A percentile compares a stretch with the other conserved stretches of the same genome.
Evolutionary conservation across 2,888 invertebrate genomes (phyloP).

Genomic region (Digitonthophagus gazella): DNA sequence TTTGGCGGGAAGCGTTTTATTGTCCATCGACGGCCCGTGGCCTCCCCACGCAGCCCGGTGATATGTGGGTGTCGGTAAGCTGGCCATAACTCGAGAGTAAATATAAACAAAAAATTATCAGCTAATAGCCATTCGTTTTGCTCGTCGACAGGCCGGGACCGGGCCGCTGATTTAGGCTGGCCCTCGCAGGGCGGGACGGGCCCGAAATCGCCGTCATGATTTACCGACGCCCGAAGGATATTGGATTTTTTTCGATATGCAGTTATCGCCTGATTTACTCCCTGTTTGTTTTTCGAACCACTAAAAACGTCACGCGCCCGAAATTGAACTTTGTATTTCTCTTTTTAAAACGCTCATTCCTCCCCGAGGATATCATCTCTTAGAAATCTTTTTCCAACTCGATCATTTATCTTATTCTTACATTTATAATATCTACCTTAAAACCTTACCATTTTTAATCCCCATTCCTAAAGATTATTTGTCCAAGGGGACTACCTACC

Average conservation of each 20-base stretch:
- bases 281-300: conserved; percentile 1
- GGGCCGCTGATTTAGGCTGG: conserved; percentile 1
- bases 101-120: conserved; percentile 26
- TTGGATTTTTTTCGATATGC: conserved; percentile 15
- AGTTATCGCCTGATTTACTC: conserved; percentile 12
- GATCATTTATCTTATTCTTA: too few species aligned
- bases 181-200: not conserved
- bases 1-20: not conserved
- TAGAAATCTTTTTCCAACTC: not conserved
- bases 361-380: too few species aligned
- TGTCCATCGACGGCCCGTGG: too few species aligned
- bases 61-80: conserved; percentile 28
- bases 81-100: conserved; percentile 26
- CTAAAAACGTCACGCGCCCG: not conserved
- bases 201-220: conserved; percentile 1
- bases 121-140: conserved; percentile 28
- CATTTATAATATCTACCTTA: too few species aligned
- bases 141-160: conserved; percentile 20
- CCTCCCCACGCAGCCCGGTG: too few species aligned
- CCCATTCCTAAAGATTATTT: too few species aligned
- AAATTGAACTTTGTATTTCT: not conserved
- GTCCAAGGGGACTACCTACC: too few species aligned
- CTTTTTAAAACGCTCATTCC: too few species aligned
- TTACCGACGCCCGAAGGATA: conserved; percentile 11
- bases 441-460: too few species aligned